Evolutionary conservation across 2,888 invertebrate species (phyloP).

Genomic region (Aporophyla lueneburgensis): DNA sequence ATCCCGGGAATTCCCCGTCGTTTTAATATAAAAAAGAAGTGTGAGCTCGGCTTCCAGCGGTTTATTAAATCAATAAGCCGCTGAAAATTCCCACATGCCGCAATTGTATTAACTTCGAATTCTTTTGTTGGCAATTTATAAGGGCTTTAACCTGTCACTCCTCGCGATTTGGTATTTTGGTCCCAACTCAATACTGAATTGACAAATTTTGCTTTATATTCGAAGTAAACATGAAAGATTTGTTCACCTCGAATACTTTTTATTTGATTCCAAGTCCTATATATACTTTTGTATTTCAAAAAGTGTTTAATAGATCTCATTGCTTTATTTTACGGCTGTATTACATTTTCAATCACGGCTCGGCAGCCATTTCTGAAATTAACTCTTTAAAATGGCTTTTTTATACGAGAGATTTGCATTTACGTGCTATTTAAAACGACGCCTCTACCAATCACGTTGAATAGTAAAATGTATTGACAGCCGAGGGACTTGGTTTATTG

Average conservation of each 20-base stretch:
- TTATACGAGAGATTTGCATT: slow-evolving; percentile 26
- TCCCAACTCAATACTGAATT: neutral
- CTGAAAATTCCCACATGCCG: slow-evolving; percentile 17
- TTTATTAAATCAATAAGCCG: slow-evolving; percentile 41
- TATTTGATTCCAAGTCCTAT: neutral
- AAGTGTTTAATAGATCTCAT: slow-evolving; percentile 8
- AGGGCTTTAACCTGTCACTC: slow-evolving; percentile 25
- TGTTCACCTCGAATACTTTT: neutral
- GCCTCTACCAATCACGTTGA: slow-evolving; percentile 15
- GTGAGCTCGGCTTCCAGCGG: neutral
- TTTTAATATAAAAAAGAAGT: slow-evolving; percentile 16
- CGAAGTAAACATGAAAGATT: neutral
- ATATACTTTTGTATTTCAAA: neutral
- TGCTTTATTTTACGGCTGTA: slow-evolving; percentile 28
- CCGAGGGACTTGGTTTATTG: neutral
- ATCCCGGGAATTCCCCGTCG: neutral
- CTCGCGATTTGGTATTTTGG: slow-evolving; percentile 19
- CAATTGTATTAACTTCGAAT: slow-evolving; percentile 27
- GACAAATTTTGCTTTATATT: neutral
- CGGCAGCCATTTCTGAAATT: slow-evolving; percentile 43
- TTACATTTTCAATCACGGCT: slow-evolving; percentile 42
- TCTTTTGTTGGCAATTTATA: slow-evolving; percentile 25
- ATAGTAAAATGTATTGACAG: slow-evolving; percentile 25
- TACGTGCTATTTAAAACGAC: slow-evolving; percentile 39
- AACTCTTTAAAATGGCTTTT: slow-evolving; percentile 54